Evolutionary conservation across 2,888 invertebrate genomes (phyloP), one percentile per base, ranked within the genome.

Genomic region (Sisyra terminalis): DNA sequence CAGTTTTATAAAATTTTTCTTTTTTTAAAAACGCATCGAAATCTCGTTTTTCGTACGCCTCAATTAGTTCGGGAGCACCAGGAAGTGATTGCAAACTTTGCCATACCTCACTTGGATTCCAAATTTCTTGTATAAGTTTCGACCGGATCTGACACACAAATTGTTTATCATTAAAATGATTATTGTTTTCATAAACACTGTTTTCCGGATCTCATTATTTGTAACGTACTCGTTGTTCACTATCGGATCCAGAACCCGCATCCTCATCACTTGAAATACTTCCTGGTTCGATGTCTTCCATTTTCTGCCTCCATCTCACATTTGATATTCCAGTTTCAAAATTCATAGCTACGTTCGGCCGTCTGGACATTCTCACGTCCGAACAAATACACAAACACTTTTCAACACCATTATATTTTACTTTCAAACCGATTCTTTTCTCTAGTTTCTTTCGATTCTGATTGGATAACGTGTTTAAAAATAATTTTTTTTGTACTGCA

Each of bases 231-330:
- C 24, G 9, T 44, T 29, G 53, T 43, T 54, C 55, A 10, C 49
- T 50, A 42, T 57, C 57, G 30, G 71, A 64, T 46, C 67, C 71
- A 3, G 58, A 60, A 1, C 64, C 66, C 31, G 65, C 64, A 1
- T 49, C 60, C 43, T 70, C 70, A 51, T 73, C 73, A 49, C 71
- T 73, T 42, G 71, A 71, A 42, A 59, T 57, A 45, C 57, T 58
- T 5, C 51, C 51, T n/a, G 48, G 49, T 29, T 46, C 47, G 15
- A 45, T 47, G 2, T 24, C 24, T 24, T 24, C 24, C 24, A 24
- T 24, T 24, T 24, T 24, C 24, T 24, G 24, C 24, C 7, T 24
- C 24, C 24, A 24, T 24, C 24, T 24, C 24, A 24, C 24, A 24
- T 24, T 24, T 7, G 24, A 24, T 24, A 24, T 24, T 24, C 24